Evolutionary conservation across 2,113 vertebrate species (phyloP), one percentile per base, ranked within the genome.

Genomic region (Cheirogaleus medius): DNA sequence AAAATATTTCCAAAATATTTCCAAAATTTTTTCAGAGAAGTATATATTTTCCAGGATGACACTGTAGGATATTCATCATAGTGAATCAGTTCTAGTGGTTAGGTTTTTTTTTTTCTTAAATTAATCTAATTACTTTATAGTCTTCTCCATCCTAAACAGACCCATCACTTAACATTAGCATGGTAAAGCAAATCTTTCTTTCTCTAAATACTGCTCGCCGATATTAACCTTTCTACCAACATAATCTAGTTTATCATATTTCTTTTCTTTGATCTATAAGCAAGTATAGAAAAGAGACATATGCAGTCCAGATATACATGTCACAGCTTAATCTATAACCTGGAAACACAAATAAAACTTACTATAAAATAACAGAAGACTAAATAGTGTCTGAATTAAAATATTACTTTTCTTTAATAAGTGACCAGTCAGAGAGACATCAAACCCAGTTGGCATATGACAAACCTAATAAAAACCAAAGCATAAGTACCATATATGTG

Each of bases 131-230:
- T 95, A 56, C 3, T 82, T 87, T 32, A 15, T 49, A 32, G 64
- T 14, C 56, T 83, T 89, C 32, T 77, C 39, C 60, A 90, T 29
- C 60, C 56, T n/a, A 87, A 95, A 81, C 1, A 76, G 42, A 69
- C 4, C 18, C 47, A 82, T 68, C 32, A 87, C 39, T 85, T 89
- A 86, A n/a, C 34, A 71, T 29, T n/a, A 77, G 20, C 93, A 47
- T 82, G 84, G 69, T 58, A 88, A 92, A 95, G n/a, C 66, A 95
- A 95, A 88, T 47, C 32, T 84, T 14, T 81, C 29, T 77, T 91
- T 93, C 73, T 91, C 76, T 77, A 37, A 97, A 87, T 66, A 86
- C 23, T 69, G 18, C 56, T 97, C 39, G 82, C 42, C 47, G 44
- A 37, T 56, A 68, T 29, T 95, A 94, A 96, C 12, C 32, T 64